phyloP scores from a whole-genome alignment of 2,797 vertebrate species.

The Acridotheres tristis region DNA sequence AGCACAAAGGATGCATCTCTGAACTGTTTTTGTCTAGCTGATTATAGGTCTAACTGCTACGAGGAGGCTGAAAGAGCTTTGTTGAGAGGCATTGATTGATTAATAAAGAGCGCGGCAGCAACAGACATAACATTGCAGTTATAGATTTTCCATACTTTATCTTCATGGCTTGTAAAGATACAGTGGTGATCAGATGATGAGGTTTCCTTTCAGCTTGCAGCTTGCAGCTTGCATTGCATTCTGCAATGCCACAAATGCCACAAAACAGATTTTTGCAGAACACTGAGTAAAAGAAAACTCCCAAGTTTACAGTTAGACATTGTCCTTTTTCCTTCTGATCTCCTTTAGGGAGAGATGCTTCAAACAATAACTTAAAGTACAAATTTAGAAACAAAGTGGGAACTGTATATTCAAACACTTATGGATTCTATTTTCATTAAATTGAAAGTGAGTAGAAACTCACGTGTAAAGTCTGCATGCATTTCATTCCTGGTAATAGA shows the following conservation, averaged over 20 bases:
- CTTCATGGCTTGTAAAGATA: slow-evolving; percentile 48
- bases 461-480: slow-evolving; percentile 1
- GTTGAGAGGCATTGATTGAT: slow-evolving; percentile 57
- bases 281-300: slow-evolving; percentile 16
- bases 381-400: slow-evolving; percentile 69
- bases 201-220: slow-evolving; percentile 36
- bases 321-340: slow-evolving; percentile 26
- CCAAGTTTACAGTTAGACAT: slow-evolving; percentile 37
- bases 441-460: slow-evolving; percentile 62
- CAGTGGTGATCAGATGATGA: slow-evolving; percentile 51
- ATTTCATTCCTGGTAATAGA: slow-evolving; percentile 16
- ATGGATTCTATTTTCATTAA: slow-evolving; percentile 63
- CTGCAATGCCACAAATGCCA: not conserved
- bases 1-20: slow-evolving; percentile 59
- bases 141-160: slow-evolving; percentile 70
- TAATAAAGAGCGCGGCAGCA: slow-evolving; percentile 57
- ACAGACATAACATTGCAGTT: slow-evolving; percentile 66
- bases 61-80: slow-evolving; percentile 64
- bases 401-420: slow-evolving; percentile 61
- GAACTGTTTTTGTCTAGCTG: slow-evolving; percentile 55
- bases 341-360: slow-evolving; percentile 35
- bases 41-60: slow-evolving; percentile 56
- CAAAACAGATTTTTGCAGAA: slow-evolving; percentile 20
- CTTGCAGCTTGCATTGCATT: not conserved
- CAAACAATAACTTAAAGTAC: slow-evolving; percentile 53